These are phyloP conservation scores for Drosophila hamatofila DNA, from an alignment of 2,888 invertebrate genomes.

Conservation along the genomic window DNA sequence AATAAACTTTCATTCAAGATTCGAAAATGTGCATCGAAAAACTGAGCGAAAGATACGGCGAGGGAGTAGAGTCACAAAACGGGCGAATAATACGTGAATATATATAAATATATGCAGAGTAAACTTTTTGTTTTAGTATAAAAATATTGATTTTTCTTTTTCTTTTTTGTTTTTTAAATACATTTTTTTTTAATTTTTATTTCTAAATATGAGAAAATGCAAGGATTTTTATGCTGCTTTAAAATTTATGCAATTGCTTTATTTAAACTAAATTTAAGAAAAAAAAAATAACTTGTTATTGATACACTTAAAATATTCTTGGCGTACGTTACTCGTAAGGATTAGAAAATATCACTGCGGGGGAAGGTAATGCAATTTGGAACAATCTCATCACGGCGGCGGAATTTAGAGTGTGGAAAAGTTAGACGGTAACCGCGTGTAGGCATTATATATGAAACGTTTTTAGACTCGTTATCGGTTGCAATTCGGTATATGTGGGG, in stretches of 20 bases:
- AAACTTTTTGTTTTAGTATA: conserved; percentile 50
- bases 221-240: conserved; percentile 68
- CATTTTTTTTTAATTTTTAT: conserved; percentile 50
- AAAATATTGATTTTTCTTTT: conserved; percentile 30
- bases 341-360: conserved; percentile 57
- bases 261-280: conserved; percentile 53
- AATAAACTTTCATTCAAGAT: conserved; percentile 68
- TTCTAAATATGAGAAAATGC: conserved; percentile 74
- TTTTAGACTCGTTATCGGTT: conserved; percentile 51
- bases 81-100: conserved; percentile 72
- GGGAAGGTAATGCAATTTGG: conserved; percentile 61
- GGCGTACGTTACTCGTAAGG: conserved; percentile 68
- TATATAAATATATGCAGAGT: conserved; percentile 59
- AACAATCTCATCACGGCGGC: conserved; percentile 75
- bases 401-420: conserved; percentile 62
- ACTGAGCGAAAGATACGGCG: conserved; percentile 79
- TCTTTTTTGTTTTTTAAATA: conserved; percentile 38
- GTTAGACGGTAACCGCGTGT: conserved; percentile 51
- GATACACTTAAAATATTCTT: conserved; percentile 69
- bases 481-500: conserved; percentile 47
- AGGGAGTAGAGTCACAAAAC: conserved; percentile 76
- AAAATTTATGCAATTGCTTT: conserved; percentile 58
- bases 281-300: conserved; percentile 48
- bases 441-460: conserved; percentile 30
- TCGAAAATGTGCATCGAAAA: conserved; percentile 70